Evolutionary conservation across 2,888 invertebrate genomes (phyloP), one percentile per base, ranked within the genome.

Genomic region (Microctonus brassicae): DNA sequence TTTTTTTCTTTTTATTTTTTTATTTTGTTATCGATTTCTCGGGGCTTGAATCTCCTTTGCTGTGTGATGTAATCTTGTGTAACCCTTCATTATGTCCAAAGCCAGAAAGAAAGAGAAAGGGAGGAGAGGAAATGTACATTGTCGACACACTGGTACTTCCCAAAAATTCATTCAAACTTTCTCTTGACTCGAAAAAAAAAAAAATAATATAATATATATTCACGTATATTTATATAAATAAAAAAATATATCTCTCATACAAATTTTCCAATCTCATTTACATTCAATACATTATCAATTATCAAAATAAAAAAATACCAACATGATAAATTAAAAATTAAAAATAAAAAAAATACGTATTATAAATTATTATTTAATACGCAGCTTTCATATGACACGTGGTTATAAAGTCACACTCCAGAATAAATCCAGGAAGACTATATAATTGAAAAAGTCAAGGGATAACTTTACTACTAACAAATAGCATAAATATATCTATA

Each of bases 31-130:
- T 63, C 69, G 69, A 69, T 69, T 69, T 63, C 69, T 62, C 62
- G 39, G 42, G 6, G 26, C 63, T 47, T 11, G 24, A 63, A 63
- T 63, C 47, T 52, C 63, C 3, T 29, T 26, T 58, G n/a, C n/a
- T 34, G 69, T 29, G 63, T 64, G 63, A 70, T 58, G 69, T 70
- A 70, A 70, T 57, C 69, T 70, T 70, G 69, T 70, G 69, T 70
- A 70, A 70, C 64, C 63, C 63, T 69, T 69, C 39, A 63, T 69
- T 69, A 69, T 57, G 55, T 52, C 57, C 47, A 64, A 13, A 55
- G 13, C 9, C 22, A 64, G 58, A 36, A 42, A 70, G 57, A 26
- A 57, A 34, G 22, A 11, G 57, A 55, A n/a, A 61, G 63, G 55
- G 64, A 29, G 64, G 53, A n/a, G 5, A 13, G n/a, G n/a, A 42